Evolutionary conservation across 2,113 vertebrate genomes (phyloP), one percentile per base, ranked within the genome.

Genomic region (Osmerus eperlanus): DNA sequence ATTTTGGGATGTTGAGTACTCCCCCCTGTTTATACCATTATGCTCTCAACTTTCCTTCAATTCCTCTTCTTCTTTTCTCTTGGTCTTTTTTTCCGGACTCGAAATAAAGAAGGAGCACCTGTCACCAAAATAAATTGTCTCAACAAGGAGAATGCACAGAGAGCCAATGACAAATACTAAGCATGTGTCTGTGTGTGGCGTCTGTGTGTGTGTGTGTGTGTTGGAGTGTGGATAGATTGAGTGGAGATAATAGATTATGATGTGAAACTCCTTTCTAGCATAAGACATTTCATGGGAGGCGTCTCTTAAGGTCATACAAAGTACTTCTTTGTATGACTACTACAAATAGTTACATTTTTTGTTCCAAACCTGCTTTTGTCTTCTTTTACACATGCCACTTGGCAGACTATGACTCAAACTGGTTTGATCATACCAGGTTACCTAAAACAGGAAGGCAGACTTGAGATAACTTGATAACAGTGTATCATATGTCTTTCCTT

Each of bases 21-120:
- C 28, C 23, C 25, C 8, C 12, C 25, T 21, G 21, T 62, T 62
- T 62, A 29, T 23, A 62, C 60, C 23, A 62, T 15, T 28, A 15
- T 14, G 21, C 1, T 62, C 23, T 28, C 60, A 25, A 19, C 60
- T 62, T 13, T 61, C 12, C n/a, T 15, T 61, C 59, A 19, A 9
- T 25, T 25, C 25, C 23, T 62, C 23, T 62, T 18, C 28, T 21
- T 28, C 4, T 28, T 28, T 28, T 25, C 23, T 15, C 60, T 28
- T 25, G 60, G 60, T 29, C 60, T 62, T 15, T 53, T 52, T 51
- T 51, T 66, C 73, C 60, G 21, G 23, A 52, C 63, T 74, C 74
- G 60, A 32, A 71, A 80, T 78, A 74, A 80, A 82, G 78, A 58
- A 71, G 62, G 11, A 36, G 29, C 83, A 85, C 75, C 80, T 82